phyloP scores from a whole-genome alignment of 1,140 invertebrate genomes.

The Telenomus remus region DNA sequence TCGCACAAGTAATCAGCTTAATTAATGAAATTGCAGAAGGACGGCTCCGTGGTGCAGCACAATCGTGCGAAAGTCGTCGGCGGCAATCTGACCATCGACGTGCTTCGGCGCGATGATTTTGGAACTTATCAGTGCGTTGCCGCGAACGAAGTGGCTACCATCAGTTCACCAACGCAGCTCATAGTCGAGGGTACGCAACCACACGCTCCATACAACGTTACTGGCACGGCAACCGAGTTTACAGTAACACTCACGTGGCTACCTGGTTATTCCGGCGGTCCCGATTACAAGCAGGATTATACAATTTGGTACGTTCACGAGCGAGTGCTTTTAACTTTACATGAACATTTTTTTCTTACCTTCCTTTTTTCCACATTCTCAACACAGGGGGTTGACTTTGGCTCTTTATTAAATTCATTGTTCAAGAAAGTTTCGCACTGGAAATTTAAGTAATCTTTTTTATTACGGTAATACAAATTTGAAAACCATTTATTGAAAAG shows the following conservation, averaged over 20 bases:
- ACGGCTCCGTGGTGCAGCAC: slow-evolving; percentile 86
- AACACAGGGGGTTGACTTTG: too few species aligned
- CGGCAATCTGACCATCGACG: slow-evolving; percentile 94
- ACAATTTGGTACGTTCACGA: slow-evolving; percentile 84
- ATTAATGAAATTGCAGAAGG: slow-evolving; percentile 76
- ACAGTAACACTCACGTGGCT: slow-evolving; percentile 93
- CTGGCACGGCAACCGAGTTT: slow-evolving; percentile 90
- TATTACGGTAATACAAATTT: too few species aligned
- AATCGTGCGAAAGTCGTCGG: slow-evolving; percentile 85
- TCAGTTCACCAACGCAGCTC: slow-evolving; percentile 91
- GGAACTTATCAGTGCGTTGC: slow-evolving; percentile 96
- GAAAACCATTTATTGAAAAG: too few species aligned
- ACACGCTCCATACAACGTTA: slow-evolving; percentile 96
- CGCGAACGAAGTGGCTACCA: slow-evolving; percentile 94
- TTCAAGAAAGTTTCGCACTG: too few species aligned
- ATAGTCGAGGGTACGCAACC: slow-evolving; percentile 97
- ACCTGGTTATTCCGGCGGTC: slow-evolving; percentile 95
- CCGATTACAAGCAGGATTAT: slow-evolving; percentile 95
- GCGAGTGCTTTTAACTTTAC: not conserved
- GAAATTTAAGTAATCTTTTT: too few species aligned
- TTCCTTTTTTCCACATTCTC: too few species aligned
- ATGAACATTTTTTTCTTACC: too few species aligned
- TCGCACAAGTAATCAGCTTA: slow-evolving; percentile 16
- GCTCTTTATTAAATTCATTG: too few species aligned
- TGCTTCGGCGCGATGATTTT: slow-evolving; percentile 90